Evolutionary conservation across 64 coral and sea anemone species (phyloP).

Genomic region (Pachyseris speciosa): DNA sequence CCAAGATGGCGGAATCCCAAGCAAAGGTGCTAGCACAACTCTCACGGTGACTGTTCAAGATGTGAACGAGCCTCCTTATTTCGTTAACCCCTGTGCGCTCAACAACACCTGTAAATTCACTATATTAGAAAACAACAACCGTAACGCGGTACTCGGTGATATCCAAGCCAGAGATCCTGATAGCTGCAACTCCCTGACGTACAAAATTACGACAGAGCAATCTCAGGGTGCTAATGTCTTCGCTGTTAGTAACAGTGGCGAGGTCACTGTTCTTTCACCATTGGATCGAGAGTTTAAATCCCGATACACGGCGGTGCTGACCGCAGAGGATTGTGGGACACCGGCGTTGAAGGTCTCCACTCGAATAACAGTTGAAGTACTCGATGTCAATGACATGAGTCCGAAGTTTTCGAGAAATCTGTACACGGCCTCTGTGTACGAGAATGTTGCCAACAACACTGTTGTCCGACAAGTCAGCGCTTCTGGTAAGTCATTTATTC

Average conservation of each 20-base stretch:
- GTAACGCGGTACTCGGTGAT: conserved; percentile 21
- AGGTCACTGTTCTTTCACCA: conserved; percentile 19
- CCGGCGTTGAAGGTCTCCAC: conserved; percentile 53
- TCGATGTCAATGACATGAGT: conserved; percentile 81
- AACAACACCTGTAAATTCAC: conserved; percentile 45
- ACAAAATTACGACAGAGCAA: conserved; percentile 54
- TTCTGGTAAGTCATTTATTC: conserved; percentile 66
- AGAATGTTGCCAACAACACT: conserved; percentile 43
- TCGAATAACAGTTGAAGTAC: conserved; percentile 55
- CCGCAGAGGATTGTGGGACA: conserved; percentile 76
- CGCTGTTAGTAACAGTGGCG: conserved; percentile 31
- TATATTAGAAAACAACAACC: conserved; percentile 46
- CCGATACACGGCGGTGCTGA: conserved; percentile 65
- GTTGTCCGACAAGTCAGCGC: conserved; percentile 71
- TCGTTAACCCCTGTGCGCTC: conserved; percentile 10
- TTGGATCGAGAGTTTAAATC: conserved; percentile 82
- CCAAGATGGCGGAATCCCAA: conserved; percentile 47
- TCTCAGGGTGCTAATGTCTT: conserved; percentile 51
- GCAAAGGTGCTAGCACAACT: not conserved
- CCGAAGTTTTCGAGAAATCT: conserved; percentile 53
- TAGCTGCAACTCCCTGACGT: conserved; percentile 39
- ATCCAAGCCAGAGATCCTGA: conserved; percentile 78
- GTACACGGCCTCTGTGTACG: conserved; percentile 56
- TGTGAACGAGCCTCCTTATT: conserved; percentile 82
- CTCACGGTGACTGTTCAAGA: conserved; percentile 62